Percentiles rank a stretch among this genome's conserved stretches.
Evolutionary conservation across 2,113 vertebrate species (phyloP).

Genomic region (Entomyzon cyanotis): DNA sequence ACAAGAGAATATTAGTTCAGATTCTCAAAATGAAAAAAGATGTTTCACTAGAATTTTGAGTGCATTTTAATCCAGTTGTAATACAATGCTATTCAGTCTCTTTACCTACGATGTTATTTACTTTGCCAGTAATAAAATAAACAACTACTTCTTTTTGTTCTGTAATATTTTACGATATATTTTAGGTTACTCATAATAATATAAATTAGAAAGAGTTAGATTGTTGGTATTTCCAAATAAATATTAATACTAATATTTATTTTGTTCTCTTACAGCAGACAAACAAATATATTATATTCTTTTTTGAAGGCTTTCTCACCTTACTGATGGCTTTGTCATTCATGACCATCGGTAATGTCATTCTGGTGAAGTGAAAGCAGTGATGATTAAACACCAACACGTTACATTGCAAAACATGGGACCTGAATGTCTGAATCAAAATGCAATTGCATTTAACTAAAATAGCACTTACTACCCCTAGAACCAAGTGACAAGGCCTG

Average conservation of each 20-base stretch:
- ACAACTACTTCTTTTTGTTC: not conserved
- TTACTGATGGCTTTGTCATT: not conserved
- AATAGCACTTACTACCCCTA: not conserved
- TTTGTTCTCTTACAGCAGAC: not conserved
- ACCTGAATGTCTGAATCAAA: not conserved
- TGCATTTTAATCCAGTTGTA: not conserved
- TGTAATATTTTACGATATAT: not conserved
- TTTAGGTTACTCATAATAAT: not conserved
- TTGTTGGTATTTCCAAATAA: not conserved
- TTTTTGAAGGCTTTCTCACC: not conserved
- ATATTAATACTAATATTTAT: not conserved
- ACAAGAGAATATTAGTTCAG: not conserved
- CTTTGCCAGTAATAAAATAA: not conserved
- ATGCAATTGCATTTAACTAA: not conserved
- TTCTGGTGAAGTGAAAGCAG: not conserved
- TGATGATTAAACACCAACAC: not conserved
- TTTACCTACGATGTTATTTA: not conserved
- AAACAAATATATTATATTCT: not conserved
- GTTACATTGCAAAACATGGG: not conserved
- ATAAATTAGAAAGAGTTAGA: not conserved
- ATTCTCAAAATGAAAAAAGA: not conserved
- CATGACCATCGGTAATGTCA: not conserved
- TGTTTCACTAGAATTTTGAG: not conserved
- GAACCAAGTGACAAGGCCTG: not conserved
- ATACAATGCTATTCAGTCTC: not conserved